Evolutionary conservation across 2,888 invertebrate genomes (phyloP), one percentile per base, ranked within the genome.

Genomic region (Tribolium freemani): DNA sequence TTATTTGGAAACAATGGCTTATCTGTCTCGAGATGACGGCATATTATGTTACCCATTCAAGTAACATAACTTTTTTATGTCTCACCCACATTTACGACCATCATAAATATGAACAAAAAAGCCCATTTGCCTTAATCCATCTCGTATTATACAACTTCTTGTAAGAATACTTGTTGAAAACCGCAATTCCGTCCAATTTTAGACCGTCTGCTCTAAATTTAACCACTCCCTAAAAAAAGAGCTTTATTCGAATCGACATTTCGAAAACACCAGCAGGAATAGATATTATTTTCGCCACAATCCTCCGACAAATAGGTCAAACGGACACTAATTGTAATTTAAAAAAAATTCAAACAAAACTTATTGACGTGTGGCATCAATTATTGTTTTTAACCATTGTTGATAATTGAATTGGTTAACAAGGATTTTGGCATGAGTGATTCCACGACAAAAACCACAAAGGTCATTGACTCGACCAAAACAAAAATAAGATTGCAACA

Each of bases 201-300:
- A 50, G 63, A 26, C 20, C 45, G 53, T 64, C 64, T 64, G 44
- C 64, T 64, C 64, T 64, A 64, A 64, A 53, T 53, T 53, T 64
- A 64, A 48, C 8, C 13, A 38, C 26, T 44, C 53, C 21, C 20
- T 44, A 21, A 44, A 51, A 64, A 61, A 61, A 48, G 26, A 61
- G 30, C 21, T 54, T 64, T 54, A 53, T 44, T 64, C 51, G 64
- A 53, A 53, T 64, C 64, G 64, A 64, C 44, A 53, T 64, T 38
- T 64, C 10, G 9, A 20, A 44, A 54, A 44, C 50, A 50, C 10
- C 61, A 13, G 16, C 61, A 13, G 16, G 13, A 63, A 63, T 50
- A 63, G 61, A 63, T 45, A 60, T n/a, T n/a, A n/a, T 50, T 63
- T 64, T 13, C 20, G 64, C 64, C 10, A 64, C 44, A 30, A 50